Conservation (phyloP, 35 echinoderm and acorn worm species). For the Diadema setosum region DNA sequence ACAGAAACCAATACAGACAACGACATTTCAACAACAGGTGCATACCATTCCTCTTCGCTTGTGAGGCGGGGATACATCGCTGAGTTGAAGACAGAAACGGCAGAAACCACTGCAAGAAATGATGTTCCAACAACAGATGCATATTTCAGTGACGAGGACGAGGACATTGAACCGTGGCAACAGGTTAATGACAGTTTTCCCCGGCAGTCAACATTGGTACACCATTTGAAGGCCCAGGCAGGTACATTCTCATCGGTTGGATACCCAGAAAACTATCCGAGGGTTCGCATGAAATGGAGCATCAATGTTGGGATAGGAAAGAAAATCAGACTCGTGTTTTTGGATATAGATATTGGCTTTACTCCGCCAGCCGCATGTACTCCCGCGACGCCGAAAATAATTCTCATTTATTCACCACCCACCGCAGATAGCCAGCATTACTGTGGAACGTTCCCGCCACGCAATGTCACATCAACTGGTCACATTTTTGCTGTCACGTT, state of each 20-base stretch:
- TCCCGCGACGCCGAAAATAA: neutral
- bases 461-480: neutral
- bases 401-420: neutral
- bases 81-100: too few relatives aligned
- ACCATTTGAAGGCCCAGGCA: neutral
- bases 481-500: neutral
- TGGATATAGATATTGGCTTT: conserved; percentile 10
- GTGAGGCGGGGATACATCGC: neutral
- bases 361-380: neutral
- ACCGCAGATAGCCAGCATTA: neutral
- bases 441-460: neutral
- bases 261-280: neutral
- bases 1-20: too few relatives aligned
- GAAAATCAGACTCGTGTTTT: conserved; percentile 14
- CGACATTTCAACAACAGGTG: too few relatives aligned
- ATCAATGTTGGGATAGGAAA: neutral
- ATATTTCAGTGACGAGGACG: too few relatives aligned
- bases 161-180: too few relatives aligned
- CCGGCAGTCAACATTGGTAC: neutral
- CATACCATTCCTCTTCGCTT: neutral
- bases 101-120: too few relatives aligned
- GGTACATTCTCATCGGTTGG: neutral
- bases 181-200: too few relatives aligned
- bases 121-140: too few relatives aligned
- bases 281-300: neutral